These are phyloP conservation scores for Conopomorpha cramerella DNA, from an alignment of 1,140 invertebrate species.

Conservation along the genomic window DNA sequence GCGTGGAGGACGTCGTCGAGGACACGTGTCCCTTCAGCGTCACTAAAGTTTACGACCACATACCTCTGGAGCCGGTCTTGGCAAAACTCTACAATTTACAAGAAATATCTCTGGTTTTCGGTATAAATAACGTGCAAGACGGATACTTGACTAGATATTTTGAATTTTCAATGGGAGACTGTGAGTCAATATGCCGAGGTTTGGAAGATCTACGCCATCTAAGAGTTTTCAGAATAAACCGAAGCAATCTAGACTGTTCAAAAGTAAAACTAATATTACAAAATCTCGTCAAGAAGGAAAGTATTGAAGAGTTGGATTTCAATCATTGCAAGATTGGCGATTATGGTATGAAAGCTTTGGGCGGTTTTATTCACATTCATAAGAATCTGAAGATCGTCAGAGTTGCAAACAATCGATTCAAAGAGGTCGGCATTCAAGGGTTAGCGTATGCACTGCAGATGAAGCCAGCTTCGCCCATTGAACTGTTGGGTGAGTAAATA, in stretches of 20 bases:
- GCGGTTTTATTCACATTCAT: conserved; percentile 41
- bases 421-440: conserved; percentile 39
- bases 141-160: conserved; percentile 36
- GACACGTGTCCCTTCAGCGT: conserved; percentile 38
- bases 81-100: conserved; percentile 32
- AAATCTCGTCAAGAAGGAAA: conserved; percentile 36
- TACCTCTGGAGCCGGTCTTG: conserved; percentile 38
- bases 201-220: conserved; percentile 33
- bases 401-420: conserved; percentile 48
- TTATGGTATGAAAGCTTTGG: conserved; percentile 50
- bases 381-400: conserved; percentile 35
- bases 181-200: conserved; percentile 44
- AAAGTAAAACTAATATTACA: conserved; percentile 44
- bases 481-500: conserved; percentile 31
- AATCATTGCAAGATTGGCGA: conserved; percentile 54
- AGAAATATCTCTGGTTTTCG: conserved; percentile 47
- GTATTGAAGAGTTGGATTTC: conserved; percentile 51
- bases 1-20: conserved; percentile 20
- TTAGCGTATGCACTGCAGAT: conserved; percentile 49
- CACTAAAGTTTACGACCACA: conserved; percentile 38
- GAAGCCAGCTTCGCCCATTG: conserved; percentile 45
- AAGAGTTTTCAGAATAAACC: conserved; percentile 39
- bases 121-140: conserved; percentile 30
- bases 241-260: conserved; percentile 43
- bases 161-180: conserved; percentile 42